Evolutionary conservation across 2,113 vertebrate species (phyloP), one percentile per base, ranked within the genome.

Genomic region (Cephalopterus ornatus): DNA sequence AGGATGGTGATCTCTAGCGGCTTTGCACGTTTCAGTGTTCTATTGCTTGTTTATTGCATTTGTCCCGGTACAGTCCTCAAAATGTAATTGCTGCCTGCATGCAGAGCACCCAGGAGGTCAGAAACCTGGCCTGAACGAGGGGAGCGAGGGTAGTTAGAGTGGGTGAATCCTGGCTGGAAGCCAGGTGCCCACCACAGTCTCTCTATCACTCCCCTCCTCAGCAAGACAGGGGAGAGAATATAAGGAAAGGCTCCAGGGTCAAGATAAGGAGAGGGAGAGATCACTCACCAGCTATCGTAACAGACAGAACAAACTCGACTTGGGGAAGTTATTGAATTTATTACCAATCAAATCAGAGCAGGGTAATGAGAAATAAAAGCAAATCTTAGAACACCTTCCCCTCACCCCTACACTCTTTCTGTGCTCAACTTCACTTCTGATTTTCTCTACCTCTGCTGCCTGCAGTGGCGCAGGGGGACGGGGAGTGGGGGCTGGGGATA

Each of bases 11-110:
- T 76, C 49, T 28, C 32, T 2, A 5, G 61, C 6, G 24, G 13
- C 63, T 72, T 35, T 7, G 39, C 24, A 9, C 1, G 0, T 20
- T 55, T 35, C 14, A 15, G 0, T 27, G 11, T 42, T 68, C 53
- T 55, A 27, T 33, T n/a, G 33, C 49, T 55, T 47, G 13, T 30
- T 67, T 75, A 27, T 66, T 76, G 26, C 27, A 18, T 28, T 17
- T 4, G 67, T 23, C n/a, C 11, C 2, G 0, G 10, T 21, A 5
- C 24, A 46, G 18, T 16, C 53, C 27, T 86, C 70, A 8, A 21
- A 37, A 55, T 7, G 7, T 9, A 14, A 9, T 14, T 35, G 63
- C 21, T 67, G 49, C 17, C 33, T 24, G 44, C 10, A 0, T 4
- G 18, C 26, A 5, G 52, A 10, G 11, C 4, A 2, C 22, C 22